Evolutionary conservation across 2,797 vertebrate species (phyloP).

Genomic region (Sarcoramphus papa): DNA sequence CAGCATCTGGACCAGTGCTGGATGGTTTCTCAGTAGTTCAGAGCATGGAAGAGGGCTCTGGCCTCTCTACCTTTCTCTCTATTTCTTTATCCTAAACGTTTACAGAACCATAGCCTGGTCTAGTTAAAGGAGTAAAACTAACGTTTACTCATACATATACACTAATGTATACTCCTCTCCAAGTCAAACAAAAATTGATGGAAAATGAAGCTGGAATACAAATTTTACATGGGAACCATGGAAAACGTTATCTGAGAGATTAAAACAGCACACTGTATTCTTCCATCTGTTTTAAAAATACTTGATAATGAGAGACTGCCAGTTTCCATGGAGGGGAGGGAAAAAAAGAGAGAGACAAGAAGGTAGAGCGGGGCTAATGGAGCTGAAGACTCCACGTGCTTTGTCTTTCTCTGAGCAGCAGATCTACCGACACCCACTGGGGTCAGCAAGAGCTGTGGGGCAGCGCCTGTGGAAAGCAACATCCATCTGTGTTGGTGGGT

Average conservation of each 20-base stretch:
- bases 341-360: not conserved
- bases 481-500: accelerated
- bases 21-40: not conserved
- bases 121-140: not conserved
- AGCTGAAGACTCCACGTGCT: not conserved
- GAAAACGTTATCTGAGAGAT: not conserved
- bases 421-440: not conserved
- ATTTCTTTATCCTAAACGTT: not conserved
- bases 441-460: not conserved
- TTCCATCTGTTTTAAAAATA: slow-evolving; percentile 25
- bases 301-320: not conserved
- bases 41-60: not conserved
- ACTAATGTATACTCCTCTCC: not conserved
- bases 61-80: not conserved
- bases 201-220: not conserved
- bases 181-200: not conserved
- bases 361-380: not conserved
- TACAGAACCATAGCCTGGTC: not conserved
- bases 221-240: not conserved
- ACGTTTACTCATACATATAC: accelerated
- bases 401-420: not conserved
- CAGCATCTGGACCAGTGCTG: not conserved
- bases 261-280: not conserved
- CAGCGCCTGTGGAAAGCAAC: not conserved
- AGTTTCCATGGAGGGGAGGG: slow-evolving; percentile 21